Conservation (phyloP, 2,797 vertebrate genomes). For the Phataginus tetradactyla region DNA sequence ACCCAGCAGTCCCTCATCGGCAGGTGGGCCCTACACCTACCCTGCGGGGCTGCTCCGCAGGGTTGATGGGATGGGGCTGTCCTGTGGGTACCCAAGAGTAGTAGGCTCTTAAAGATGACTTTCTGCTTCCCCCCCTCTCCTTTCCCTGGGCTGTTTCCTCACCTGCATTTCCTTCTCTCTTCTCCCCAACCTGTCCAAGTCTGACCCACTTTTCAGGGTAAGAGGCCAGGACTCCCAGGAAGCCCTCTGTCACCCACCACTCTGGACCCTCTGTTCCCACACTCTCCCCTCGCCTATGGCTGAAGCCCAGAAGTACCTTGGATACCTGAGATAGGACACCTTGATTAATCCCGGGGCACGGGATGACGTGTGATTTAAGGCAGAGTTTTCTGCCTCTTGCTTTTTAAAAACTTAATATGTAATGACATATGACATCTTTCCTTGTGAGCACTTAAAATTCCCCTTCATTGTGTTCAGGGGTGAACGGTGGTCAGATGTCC, state of each 20-base stretch:
- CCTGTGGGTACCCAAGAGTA: rapidly evolving
- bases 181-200: neutral
- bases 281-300: neutral
- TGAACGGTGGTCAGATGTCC: no score
- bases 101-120: rapidly evolving
- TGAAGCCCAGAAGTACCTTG: neutral
- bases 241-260: neutral
- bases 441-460: rapidly evolving
- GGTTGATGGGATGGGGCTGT: neutral
- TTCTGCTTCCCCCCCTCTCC: no score
- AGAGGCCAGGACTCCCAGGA: rapidly evolving
- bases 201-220: neutral
- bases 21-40: rapidly evolving
- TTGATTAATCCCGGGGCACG: rapidly evolving
- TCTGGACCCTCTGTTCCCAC: neutral
- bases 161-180: neutral
- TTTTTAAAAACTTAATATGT: neutral
- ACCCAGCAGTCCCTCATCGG: neutral
- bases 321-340: neutral
- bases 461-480: rapidly evolving
- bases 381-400: neutral
- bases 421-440: neutral
- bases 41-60: rapidly evolving
- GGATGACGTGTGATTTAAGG: no score
- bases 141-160: neutral